phyloP scores from a whole-genome alignment of 2,797 vertebrate genomes.

The Austrolebias charrua region DNA sequence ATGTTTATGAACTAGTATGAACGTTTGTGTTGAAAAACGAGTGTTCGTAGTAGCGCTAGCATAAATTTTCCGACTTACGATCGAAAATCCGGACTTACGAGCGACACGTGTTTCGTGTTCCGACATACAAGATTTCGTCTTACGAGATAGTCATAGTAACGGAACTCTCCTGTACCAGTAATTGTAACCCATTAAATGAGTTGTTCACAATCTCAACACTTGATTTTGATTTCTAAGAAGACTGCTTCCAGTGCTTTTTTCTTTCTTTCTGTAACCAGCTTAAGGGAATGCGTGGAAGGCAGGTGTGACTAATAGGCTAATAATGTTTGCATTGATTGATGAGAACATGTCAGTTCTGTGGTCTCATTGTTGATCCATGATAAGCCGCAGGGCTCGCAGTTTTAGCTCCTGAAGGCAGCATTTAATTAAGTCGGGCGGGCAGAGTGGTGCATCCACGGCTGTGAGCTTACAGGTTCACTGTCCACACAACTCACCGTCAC shows the following conservation, averaged over 20 bases:
- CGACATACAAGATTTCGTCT: too few species aligned
- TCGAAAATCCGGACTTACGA: too few species aligned
- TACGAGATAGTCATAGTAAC: too few species aligned
- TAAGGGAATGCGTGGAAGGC: conserved; percentile 21
- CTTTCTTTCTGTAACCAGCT: neutral
- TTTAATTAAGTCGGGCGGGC: conserved; percentile 67
- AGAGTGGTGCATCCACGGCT: conserved; percentile 37
- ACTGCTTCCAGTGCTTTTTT: conserved; percentile 7
- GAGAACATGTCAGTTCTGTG: conserved; percentile 36
- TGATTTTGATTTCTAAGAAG: conserved; percentile 27
- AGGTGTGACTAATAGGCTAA: conserved; percentile 45
- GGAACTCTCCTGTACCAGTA: too few species aligned
- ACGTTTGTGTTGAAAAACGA: too few species aligned
- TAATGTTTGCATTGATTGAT: conserved; percentile 54
- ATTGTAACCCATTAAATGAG: too few species aligned
- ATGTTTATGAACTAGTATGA: too few species aligned
- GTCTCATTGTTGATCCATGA: conserved; percentile 54
- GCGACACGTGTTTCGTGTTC: too few species aligned
- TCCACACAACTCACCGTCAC: conserved; percentile 63
- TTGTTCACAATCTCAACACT: neutral
- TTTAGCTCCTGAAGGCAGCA: conserved; percentile 52
- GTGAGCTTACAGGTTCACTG: conserved; percentile 65
- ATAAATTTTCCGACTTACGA: too few species aligned
- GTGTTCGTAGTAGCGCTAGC: too few species aligned
- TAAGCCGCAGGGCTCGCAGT: conserved; percentile 46